Percentiles rank a stretch among this genome's conserved stretches.
These are phyloP conservation scores for Megalopta genalis DNA, from an alignment of 1,140 invertebrate species.

Conservation along the genomic window DNA sequence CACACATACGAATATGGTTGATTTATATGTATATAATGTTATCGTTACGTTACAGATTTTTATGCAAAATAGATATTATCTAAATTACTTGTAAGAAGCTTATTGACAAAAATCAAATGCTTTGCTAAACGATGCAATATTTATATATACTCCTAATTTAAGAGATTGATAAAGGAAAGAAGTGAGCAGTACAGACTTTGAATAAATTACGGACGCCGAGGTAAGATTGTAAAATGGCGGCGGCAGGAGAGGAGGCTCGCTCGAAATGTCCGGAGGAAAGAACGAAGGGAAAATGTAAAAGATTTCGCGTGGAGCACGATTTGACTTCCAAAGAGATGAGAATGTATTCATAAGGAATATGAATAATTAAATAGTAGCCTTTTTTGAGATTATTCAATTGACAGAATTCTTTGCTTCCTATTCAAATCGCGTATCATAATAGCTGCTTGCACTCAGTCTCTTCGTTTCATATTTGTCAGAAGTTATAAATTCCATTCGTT, in stretches of 20 bases:
- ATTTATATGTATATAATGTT: too few species aligned
- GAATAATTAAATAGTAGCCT: slow-evolving; percentile 30
- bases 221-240: not conserved
- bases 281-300: slow-evolving; percentile 9
- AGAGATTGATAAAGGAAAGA: not conserved
- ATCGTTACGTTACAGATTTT: too few species aligned
- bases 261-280: not conserved
- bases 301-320: slow-evolving; percentile 6
- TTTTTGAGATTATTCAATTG: slow-evolving; percentile 30
- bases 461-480: too few species aligned
- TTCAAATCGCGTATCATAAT: not conserved
- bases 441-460: too few species aligned
- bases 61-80: too few species aligned
- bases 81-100: too few species aligned
- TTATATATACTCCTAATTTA: too few species aligned
- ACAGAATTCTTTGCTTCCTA: not conserved
- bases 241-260: not conserved
- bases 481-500: too few species aligned
- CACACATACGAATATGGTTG: too few species aligned
- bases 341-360: slow-evolving; percentile 35
- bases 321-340: slow-evolving; percentile 34
- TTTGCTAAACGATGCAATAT: too few species aligned
- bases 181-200: not conserved
- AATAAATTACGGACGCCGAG: not conserved
- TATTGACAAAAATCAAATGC: too few species aligned